Evolutionary conservation across 2,888 invertebrate genomes (phyloP).

Genomic region (Drosophila atroscutellata): DNA sequence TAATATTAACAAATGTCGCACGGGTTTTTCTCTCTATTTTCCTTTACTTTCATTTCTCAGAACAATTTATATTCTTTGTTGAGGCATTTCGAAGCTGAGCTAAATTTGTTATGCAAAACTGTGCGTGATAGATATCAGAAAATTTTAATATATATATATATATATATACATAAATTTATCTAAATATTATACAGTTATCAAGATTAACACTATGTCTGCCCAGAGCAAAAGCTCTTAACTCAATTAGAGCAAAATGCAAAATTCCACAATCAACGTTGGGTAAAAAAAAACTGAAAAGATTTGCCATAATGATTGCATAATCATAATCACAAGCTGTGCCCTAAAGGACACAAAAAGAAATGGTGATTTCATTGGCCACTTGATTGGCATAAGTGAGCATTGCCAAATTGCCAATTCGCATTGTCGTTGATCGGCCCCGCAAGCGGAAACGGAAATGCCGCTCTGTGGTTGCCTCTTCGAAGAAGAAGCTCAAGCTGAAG

Average conservation of each 20-base stretch:
- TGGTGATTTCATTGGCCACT: slow-evolving; percentile 74
- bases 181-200: slow-evolving; percentile 47
- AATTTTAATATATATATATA: slow-evolving; percentile 14
- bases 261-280: slow-evolving; percentile 39
- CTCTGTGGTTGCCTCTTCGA: background rate
- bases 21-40: slow-evolving; percentile 11
- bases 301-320: slow-evolving; percentile 67
- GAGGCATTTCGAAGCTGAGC: slow-evolving; percentile 38
- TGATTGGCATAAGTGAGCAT: slow-evolving; percentile 70
- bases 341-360: slow-evolving; percentile 32
- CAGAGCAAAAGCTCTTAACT: slow-evolving; percentile 57
- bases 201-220: slow-evolving; percentile 37
- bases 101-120: slow-evolving; percentile 67
- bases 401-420: slow-evolving; percentile 67
- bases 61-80: slow-evolving; percentile 17
- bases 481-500: background rate
- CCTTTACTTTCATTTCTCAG: slow-evolving; percentile 19
- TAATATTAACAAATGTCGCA: slow-evolving; percentile 74
- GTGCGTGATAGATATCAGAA: slow-evolving; percentile 50
- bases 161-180: slow-evolving; percentile 17
- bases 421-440: slow-evolving; percentile 55
- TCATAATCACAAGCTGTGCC: slow-evolving; percentile 61
- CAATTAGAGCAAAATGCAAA: slow-evolving; percentile 66
- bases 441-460: slow-evolving; percentile 14
- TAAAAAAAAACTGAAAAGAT: slow-evolving; percentile 29